A percentile compares a stretch with the other conserved stretches of the same genome.
phyloP scores from a whole-genome alignment of 2,888 invertebrate genomes.

The Catocala fraxini region DNA sequence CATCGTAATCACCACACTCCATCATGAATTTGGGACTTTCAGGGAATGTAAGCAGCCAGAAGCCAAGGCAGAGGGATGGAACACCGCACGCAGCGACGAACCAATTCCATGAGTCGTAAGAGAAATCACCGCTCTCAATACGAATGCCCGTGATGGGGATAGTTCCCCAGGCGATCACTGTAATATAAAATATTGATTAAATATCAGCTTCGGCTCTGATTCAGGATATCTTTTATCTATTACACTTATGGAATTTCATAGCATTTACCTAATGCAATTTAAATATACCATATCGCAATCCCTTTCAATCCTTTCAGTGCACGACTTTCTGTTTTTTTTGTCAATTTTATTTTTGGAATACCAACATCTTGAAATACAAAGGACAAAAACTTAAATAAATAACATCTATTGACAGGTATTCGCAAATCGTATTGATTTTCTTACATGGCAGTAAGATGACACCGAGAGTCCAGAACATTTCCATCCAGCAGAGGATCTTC shows the following conservation, averaged over 20 bases:
- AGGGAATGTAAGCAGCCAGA: constrained; percentile 92
- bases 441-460: constrained; percentile 92
- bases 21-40: constrained; percentile 95
- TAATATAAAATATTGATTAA: not conserved
- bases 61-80: constrained; percentile 90
- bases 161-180: constrained; percentile 93
- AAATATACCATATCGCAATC: no score
- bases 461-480: constrained; percentile 94
- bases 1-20: constrained; percentile 93
- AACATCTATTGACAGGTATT: no score
- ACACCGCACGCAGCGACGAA: constrained; percentile 92
- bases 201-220: not conserved
- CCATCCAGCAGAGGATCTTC: constrained; percentile 94
- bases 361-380: no score
- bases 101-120: constrained; percentile 93
- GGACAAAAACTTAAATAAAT: no score
- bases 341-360: no score
- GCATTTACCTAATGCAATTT: no score
- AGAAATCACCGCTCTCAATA: constrained; percentile 87
- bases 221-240: not conserved
- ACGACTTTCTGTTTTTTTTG: no score
- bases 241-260: no score
- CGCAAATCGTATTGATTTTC: constrained; percentile 39
- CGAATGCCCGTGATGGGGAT: constrained; percentile 90
- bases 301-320: no score